Evolutionary conservation across 92 coral and sea anemone genomes (phyloP).

Genomic region (Epizoanthus rinbou): DNA sequence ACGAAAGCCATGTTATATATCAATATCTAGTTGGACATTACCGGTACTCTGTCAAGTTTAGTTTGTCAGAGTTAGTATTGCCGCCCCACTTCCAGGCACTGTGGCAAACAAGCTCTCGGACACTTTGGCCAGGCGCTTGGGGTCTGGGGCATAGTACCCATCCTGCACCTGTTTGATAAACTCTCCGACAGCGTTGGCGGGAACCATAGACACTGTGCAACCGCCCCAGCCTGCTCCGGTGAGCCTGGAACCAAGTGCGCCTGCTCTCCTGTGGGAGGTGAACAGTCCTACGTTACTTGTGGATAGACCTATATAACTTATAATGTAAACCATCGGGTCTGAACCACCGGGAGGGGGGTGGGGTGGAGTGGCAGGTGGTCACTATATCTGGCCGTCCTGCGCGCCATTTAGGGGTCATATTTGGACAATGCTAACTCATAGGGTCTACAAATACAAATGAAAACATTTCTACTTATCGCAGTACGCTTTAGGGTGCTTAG

Average conservation of each 20-base stretch:
- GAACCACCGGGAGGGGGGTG: too few species aligned
- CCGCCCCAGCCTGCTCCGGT: constrained; percentile 99
- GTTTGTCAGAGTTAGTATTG: constrained; percentile 56
- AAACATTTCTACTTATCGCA: too few species aligned
- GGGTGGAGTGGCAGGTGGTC: too few species aligned
- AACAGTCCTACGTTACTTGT: background rate
- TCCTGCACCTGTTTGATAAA: constrained; percentile 80
- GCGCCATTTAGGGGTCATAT: too few species aligned
- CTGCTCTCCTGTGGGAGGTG: constrained; percentile 70
- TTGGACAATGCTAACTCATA: too few species aligned
- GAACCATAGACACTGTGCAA: constrained; percentile 97
- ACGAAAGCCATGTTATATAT: too few species aligned
- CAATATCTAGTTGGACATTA: too few species aligned
- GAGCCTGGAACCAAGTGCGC: constrained; percentile 99
- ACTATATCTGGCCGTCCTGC: too few species aligned
- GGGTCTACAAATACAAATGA: too few species aligned
- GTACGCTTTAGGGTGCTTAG: too few species aligned
- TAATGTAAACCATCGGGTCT: too few species aligned
- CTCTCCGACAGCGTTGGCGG: constrained; percentile 70
- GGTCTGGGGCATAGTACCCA: constrained; percentile 83
- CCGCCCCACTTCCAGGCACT: constrained; percentile 95
- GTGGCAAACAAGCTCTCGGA: constrained; percentile 94
- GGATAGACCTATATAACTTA: too few species aligned
- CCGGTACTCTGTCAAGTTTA: constrained; percentile 1
- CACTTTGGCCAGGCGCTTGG: constrained; percentile 71